These are phyloP conservation scores for Eilema depressum DNA, from an alignment of 2,888 invertebrate species.

Conservation along the genomic window DNA sequence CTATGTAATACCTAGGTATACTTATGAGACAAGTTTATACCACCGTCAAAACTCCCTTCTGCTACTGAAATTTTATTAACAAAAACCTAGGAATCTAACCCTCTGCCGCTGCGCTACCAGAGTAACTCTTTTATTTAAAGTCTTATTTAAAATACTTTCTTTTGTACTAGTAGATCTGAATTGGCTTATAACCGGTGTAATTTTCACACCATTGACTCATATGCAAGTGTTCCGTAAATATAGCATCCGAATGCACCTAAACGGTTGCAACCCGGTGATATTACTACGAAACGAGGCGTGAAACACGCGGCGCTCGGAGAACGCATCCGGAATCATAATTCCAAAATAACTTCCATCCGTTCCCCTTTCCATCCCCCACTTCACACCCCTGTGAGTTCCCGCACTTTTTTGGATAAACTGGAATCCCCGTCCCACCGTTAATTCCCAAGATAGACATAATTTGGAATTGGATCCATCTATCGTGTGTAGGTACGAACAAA, in stretches of 20 bases:
- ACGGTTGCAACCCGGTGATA: slow-evolving; percentile 76
- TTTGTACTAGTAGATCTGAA: neutral
- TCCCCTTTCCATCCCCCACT: slow-evolving; percentile 64
- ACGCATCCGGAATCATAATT: slow-evolving; percentile 87
- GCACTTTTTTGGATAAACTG: slow-evolving; percentile 84
- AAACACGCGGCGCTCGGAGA: slow-evolving; percentile 80
- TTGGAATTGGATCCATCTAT: slow-evolving; percentile 88
- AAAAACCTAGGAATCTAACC: neutral
- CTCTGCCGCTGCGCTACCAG: neutral
- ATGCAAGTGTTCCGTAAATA: slow-evolving; percentile 51
- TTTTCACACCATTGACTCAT: slow-evolving; percentile 37
- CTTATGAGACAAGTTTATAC: too few relatives aligned
- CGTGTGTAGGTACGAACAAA: slow-evolving; percentile 83
- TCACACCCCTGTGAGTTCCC: slow-evolving; percentile 58
- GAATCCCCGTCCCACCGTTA: slow-evolving; percentile 85
- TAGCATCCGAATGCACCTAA: slow-evolving; percentile 68
- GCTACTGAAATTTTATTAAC: neutral
- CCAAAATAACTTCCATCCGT: slow-evolving; percentile 84
- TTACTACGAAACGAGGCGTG: slow-evolving; percentile 83
- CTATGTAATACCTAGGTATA: too few relatives aligned
- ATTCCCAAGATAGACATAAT: slow-evolving; percentile 88
- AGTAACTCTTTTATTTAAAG: neutral
- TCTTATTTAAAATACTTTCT: neutral
- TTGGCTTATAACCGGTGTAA: slow-evolving; percentile 17
- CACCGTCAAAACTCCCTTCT: neutral